phyloP scores from a whole-genome alignment of 2,797 vertebrate species.

The Bucorvus abyssinicus region DNA sequence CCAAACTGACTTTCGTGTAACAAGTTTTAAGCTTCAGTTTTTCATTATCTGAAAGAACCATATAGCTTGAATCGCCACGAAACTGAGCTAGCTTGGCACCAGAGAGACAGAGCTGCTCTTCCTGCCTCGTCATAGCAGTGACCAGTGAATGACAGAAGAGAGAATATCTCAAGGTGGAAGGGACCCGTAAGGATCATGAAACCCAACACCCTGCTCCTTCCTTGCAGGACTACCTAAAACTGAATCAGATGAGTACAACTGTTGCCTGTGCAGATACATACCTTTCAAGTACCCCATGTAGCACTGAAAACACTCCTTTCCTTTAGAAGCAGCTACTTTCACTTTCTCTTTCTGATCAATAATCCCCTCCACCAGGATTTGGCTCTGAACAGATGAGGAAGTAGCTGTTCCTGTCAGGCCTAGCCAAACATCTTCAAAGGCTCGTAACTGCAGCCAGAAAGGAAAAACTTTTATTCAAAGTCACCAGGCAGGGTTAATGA shows the following conservation, averaged over 20 bases:
- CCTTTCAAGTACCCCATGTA: slow-evolving; percentile 75
- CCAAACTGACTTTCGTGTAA: not conserved
- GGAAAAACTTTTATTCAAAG: slow-evolving; percentile 14
- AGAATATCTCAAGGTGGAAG: too few relatives aligned
- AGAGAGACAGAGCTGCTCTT: not conserved
- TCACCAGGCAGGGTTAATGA: not conserved
- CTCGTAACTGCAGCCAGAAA: slow-evolving; percentile 70
- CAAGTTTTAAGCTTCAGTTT: not conserved
- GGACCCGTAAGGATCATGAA: too few relatives aligned
- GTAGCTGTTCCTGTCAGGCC: slow-evolving; percentile 71
- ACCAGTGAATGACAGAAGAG: too few relatives aligned
- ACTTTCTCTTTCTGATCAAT: slow-evolving; percentile 76
- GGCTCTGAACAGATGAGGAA: slow-evolving; percentile 62
- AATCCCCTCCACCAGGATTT: slow-evolving; percentile 75
- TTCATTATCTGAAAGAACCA: not conserved
- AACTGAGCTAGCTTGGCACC: not conserved
- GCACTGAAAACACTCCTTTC: slow-evolving; percentile 75
- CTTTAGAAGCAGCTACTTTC: slow-evolving; percentile 73
- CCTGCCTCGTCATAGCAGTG: not conserved
- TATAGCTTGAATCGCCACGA: not conserved
- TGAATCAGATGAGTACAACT: not conserved
- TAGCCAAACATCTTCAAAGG: slow-evolving; percentile 78
- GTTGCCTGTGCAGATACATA: not conserved
- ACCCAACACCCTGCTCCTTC: not conserved
- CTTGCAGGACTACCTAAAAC: not conserved